phyloP scores from a whole-genome alignment of 2,888 invertebrate species.

The Rhyacophila evoluta region DNA sequence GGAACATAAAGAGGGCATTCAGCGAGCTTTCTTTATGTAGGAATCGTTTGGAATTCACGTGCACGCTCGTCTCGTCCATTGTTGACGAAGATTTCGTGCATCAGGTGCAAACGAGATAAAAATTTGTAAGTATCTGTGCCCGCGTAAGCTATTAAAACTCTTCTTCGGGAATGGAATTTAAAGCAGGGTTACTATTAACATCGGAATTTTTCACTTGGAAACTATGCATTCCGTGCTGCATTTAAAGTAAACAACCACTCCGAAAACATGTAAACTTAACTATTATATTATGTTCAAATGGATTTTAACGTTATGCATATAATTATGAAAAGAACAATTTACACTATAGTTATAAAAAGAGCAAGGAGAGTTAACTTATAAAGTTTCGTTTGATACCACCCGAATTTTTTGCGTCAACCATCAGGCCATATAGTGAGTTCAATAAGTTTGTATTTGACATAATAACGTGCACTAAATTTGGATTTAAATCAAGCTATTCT shows the following conservation, averaged over 20 bases:
- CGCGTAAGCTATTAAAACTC: constrained; percentile 41
- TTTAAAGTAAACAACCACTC: neutral
- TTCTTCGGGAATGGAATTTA: constrained; percentile 27
- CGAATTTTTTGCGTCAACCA: too few species aligned
- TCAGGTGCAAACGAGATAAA: constrained; percentile 47
- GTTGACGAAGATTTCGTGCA: constrained; percentile 47
- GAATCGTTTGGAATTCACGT: constrained; percentile 32
- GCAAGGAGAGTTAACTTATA: too few species aligned
- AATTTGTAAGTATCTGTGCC: constrained; percentile 39
- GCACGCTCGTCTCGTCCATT: constrained; percentile 37
- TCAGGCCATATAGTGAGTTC: too few species aligned
- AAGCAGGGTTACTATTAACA: constrained; percentile 30
- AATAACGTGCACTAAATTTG: too few species aligned
- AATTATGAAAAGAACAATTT: too few species aligned
- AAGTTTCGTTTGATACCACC: too few species aligned
- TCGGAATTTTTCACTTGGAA: constrained; percentile 4
- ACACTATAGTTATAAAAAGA: too few species aligned
- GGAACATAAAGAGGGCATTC: neutral
- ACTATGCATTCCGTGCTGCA: constrained; percentile 25
- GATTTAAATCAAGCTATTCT: too few species aligned
- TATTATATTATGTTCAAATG: neutral
- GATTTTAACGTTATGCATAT: neutral
- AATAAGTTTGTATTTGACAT: too few species aligned
- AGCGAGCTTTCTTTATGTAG: neutral
- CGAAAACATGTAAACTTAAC: neutral